Evolutionary conservation across 2,888 invertebrate genomes (phyloP).

Genomic region (Gibbula magus): DNA sequence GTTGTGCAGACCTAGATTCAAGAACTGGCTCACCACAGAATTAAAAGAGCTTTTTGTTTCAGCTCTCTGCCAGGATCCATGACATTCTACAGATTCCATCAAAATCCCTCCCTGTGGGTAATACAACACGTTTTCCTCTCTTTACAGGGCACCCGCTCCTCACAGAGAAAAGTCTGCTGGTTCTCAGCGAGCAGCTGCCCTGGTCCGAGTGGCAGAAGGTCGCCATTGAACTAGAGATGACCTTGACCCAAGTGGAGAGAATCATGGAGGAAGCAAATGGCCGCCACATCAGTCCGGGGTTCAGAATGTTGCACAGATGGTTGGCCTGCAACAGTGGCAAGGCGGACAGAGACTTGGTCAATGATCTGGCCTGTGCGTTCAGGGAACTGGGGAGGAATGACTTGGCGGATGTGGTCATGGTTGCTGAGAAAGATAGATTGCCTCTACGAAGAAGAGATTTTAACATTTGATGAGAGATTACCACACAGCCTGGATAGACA

Average conservation of each 20-base stretch:
- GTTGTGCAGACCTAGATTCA: no score
- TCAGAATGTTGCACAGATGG: slow-evolving; percentile 3
- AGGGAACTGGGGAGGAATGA: not conserved
- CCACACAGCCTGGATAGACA: no score
- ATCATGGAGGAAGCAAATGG: not conserved
- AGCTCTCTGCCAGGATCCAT: no score
- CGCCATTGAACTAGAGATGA: not conserved
- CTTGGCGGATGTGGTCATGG: not conserved
- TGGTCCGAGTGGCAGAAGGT: slow-evolving; percentile 2
- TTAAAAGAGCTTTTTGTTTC: no score
- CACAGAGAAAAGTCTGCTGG: not conserved
- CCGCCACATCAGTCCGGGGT: not conserved
- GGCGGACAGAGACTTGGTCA: not conserved
- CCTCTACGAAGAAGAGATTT: not conserved
- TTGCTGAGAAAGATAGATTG: not conserved
- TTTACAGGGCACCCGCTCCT: not conserved
- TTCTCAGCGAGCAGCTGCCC: not conserved
- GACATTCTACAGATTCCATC: no score
- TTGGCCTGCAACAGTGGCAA: not conserved
- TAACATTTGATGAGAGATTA: not conserved
- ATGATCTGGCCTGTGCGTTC: not conserved
- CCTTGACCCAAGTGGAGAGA: slow-evolving; percentile 13
- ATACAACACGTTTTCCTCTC: not conserved
- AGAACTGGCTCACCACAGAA: no score
- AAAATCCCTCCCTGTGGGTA: no score